These are phyloP conservation scores for Reticulitermes speratus DNA, from an alignment of 1,140 invertebrate genomes.

Conservation along the genomic window DNA sequence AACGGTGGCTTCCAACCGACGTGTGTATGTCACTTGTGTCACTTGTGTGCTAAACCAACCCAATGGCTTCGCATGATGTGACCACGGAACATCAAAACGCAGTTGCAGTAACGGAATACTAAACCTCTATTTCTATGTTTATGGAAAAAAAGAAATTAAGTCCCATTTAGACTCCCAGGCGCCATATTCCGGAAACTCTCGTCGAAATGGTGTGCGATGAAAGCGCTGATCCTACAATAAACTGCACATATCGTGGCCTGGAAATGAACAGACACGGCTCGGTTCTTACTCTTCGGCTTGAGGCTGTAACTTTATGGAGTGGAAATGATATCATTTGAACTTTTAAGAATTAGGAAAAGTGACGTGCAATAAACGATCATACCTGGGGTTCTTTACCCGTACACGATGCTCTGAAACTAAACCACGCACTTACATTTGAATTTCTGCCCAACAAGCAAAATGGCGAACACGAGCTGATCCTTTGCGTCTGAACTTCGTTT, in stretches of 20 bases:
- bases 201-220: background rate
- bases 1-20: too few species aligned
- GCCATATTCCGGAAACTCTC: background rate
- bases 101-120: background rate
- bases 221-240: background rate
- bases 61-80: background rate
- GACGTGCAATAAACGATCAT: background rate
- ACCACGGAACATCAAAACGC: background rate
- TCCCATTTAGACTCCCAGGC: background rate
- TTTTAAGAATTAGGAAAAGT: background rate
- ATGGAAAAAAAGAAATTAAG: conserved; percentile 11
- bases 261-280: background rate
- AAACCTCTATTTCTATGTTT: background rate
- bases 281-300: background rate
- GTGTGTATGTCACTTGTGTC: background rate
- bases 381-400: background rate
- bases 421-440: background rate
- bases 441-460: too few species aligned
- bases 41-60: background rate
- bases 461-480: too few species aligned
- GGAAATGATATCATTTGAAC: background rate
- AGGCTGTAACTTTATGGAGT: background rate
- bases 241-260: background rate
- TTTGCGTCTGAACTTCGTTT: too few species aligned
- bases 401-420: background rate